Base-by-base conservation (phyloP, 2,888 invertebrate genomes). In the Stenodera caucasica region DNA sequence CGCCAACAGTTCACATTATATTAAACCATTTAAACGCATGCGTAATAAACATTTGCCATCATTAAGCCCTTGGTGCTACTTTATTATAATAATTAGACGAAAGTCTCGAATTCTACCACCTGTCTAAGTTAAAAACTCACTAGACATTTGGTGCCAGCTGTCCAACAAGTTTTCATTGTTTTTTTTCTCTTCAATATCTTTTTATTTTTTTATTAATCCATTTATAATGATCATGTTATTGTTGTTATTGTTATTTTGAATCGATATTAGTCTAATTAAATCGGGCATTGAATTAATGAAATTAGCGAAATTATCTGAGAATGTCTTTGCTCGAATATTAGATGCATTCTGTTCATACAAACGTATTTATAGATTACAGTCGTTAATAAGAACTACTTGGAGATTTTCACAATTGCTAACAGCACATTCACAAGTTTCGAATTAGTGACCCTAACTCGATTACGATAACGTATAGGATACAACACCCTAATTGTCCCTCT, bases 401-500 rank as follows among this genome's bases (percentile, higher is more conserved):
- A 56, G 60, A 60, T 60, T 60, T 60, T 61, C 61, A 53, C 61
- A 58, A 58, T 61, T 58, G 61, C 52, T 61, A 61, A 58, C 61
- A 58, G 49, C 55, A 61, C 61, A 61, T 61, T 61, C 61, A 61
- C 61, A 52, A 61, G 58, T 61, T 45, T 61, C 61, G 61, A 61
- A 61, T 61, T 61, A 58, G 55, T 55, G 52, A 45, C 58, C 52
- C 57, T 61, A 61, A 61, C 61, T 55, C 57, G 61, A 61, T 61
- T 61, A 61, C 58, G 55, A 61, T 61, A 61, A 61, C 58, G 58
- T 61, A 61, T 61, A 61, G 61, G 55, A 61, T 58, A 61, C 58
- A 45, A 50, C 33, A 52, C 55, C 58, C 61, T 61, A 61, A 61
- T 61, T 61, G 61, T 61, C 58, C 55, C 58, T 55, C 26, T 58